Base-by-base conservation (phyloP, 2,797 vertebrate genomes). In the Syngnathus acus region DNA sequence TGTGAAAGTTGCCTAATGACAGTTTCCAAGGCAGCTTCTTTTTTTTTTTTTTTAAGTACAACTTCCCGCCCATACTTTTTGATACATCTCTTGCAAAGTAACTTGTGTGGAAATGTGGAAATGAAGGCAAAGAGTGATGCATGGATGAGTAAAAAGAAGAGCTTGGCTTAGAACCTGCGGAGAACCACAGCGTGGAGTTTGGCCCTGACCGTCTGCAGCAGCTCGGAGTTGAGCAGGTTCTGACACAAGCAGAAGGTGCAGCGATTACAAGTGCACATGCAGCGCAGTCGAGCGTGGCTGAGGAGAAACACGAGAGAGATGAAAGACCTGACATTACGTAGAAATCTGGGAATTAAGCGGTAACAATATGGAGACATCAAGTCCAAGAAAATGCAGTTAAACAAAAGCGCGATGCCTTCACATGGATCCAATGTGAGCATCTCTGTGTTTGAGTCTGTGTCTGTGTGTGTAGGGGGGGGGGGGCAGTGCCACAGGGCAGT, bases 241-340 rank as follows among this genome's bases (percentile, higher is more conserved):
- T 98, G 95, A 95, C 95, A 97, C 92, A 98, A 92, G 93, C 96
- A 98, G 95, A 96, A 98, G 87, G 95, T 97, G 87, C 95, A 98
- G 92, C 95, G 94, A 92, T 98, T 98, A 92, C 96, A 98, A 84
- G 94, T 93, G 90, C 96, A 98, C 95, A 98, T 91, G 90, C 96
- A 98, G 93, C 95, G 95, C 92, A 97, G 92, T 86, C 95, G 94
- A 87, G 94, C 95, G 87, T 98, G 96, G 91, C 95, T 98, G 94
- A 90, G 87, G 89, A 94, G 90, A 82, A 54, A 75, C 58, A 79
- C 67, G 62, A 42, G 8, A 23, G 48, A n/a, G 26, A 59, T 23
- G 42, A 39, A 50, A 54, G 32, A 53, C 32, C 32, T 19, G 10
- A 37, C 6, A n/a, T 42, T 13, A 26, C 3, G 10, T 8, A 38